A percentile compares a stretch with the other conserved stretches of the same genome.
Evolutionary conservation across 1,140 invertebrate genomes (phyloP).

Genomic region (Anastatus disparis): DNA sequence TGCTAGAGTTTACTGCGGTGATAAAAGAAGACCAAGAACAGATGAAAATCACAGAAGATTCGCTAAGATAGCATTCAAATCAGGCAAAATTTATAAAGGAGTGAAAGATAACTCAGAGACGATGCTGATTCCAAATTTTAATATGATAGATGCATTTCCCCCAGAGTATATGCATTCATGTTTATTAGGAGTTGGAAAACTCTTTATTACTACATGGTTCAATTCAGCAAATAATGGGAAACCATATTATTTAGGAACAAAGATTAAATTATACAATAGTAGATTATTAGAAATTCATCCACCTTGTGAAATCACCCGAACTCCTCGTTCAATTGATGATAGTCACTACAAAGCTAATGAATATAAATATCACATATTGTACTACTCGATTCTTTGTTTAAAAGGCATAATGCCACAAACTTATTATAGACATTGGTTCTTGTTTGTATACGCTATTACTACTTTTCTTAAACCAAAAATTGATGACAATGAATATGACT

Average conservation of each 20-base stretch:
- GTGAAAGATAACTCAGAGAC: neutral
- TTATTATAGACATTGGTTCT: constrained; percentile 40
- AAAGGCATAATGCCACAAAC: constrained; percentile 15
- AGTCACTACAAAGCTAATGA: constrained; percentile 49
- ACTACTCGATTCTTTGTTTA: constrained; percentile 33
- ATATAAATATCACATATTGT: constrained; percentile 34
- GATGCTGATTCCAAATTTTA: neutral
- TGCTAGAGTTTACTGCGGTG: neutral
- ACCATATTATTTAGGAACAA: constrained; percentile 15
- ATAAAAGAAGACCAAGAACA: neutral
- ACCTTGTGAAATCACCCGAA: constrained; percentile 40
- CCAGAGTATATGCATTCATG: neutral
- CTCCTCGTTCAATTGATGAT: constrained; percentile 34
- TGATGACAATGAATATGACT: too few relatives aligned
- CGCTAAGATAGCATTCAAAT: neutral
- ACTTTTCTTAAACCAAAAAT: neutral
- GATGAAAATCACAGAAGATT: neutral
- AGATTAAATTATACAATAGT: constrained; percentile 21
- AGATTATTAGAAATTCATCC: constrained; percentile 28
- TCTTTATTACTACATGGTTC: constrained; percentile 29
- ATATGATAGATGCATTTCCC: neutral
- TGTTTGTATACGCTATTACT: neutral
- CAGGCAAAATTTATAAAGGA: neutral
- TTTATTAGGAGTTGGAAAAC: constrained; percentile 1
- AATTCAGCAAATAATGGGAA: constrained; percentile 7